phyloP scores from a whole-genome alignment of 2,888 invertebrate genomes.

The Idaea biselata region DNA sequence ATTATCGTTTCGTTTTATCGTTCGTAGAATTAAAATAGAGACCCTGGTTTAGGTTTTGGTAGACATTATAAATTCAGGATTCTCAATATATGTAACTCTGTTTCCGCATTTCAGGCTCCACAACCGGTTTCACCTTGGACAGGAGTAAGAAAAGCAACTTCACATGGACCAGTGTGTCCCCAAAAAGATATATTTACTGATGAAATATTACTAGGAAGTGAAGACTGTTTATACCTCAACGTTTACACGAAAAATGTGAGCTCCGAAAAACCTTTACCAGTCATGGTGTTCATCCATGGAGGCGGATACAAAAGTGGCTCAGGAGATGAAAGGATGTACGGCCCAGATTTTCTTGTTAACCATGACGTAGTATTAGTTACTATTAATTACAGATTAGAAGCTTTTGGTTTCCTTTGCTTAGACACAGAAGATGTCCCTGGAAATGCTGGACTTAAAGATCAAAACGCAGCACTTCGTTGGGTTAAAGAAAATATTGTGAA shows the following conservation, averaged over 20 bases:
- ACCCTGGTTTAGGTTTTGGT: no score
- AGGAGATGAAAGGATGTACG: slow-evolving; percentile 67
- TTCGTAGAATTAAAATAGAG: no score
- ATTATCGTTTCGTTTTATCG: no score
- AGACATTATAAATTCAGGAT: no score
- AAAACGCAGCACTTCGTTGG: slow-evolving; percentile 49
- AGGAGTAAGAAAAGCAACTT: slow-evolving; percentile 45
- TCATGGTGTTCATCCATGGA: slow-evolving; percentile 59
- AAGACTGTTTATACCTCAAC: slow-evolving; percentile 56
- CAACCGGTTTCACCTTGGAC: slow-evolving; percentile 43
- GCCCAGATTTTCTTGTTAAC: slow-evolving; percentile 76
- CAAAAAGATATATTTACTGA: slow-evolving; percentile 44
- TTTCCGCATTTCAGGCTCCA: background rate
- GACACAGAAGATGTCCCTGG: slow-evolving; percentile 77
- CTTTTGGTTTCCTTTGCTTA: slow-evolving; percentile 78
- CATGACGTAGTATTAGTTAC: slow-evolving; percentile 78
- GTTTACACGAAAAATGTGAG: slow-evolving; percentile 43
- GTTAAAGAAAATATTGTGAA: slow-evolving; percentile 42
- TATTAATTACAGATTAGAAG: slow-evolving; percentile 76
- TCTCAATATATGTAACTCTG: no score
- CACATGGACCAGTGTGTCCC: slow-evolving; percentile 49
- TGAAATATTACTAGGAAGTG: slow-evolving; percentile 31
- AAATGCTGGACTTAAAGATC: slow-evolving; percentile 78
- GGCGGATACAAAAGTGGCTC: slow-evolving; percentile 50
- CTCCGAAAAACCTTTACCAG: slow-evolving; percentile 37